These are phyloP conservation scores for Parelbella ahira DNA, from an alignment of 2,888 invertebrate species.

Conservation along the genomic window DNA sequence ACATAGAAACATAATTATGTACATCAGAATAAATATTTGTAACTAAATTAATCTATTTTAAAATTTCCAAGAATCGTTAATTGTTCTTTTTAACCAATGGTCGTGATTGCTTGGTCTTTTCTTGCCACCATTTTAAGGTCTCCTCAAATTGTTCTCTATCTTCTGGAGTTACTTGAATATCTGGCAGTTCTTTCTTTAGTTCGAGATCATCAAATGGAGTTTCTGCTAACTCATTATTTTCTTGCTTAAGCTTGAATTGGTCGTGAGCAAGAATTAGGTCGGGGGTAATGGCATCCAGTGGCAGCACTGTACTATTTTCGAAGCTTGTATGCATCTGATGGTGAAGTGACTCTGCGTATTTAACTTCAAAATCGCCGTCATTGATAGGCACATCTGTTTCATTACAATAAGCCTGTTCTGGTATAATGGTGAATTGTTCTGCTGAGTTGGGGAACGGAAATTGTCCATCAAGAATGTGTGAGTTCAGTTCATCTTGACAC, in stretches of 20 bases:
- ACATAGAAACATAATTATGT: constrained; percentile 33
- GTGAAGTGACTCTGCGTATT: constrained; percentile 68
- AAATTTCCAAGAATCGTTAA: constrained; percentile 25
- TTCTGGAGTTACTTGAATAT: constrained; percentile 72
- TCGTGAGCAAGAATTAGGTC: constrained; percentile 52
- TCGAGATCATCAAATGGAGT: constrained; percentile 69
- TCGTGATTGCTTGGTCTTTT: constrained; percentile 64
- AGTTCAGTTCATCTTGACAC: constrained; percentile 72
- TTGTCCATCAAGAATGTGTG: constrained; percentile 70
- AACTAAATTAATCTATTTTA: constrained; percentile 28
- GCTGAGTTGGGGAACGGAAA: constrained; percentile 73
- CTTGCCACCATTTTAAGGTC: constrained; percentile 77
- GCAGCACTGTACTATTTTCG: constrained; percentile 43
- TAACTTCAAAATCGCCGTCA: constrained; percentile 66
- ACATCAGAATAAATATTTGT: constrained; percentile 48
- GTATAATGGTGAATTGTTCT: constrained; percentile 77
- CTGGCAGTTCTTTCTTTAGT: constrained; percentile 69
- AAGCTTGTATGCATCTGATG: constrained; percentile 53
- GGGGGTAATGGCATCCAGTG: constrained; percentile 53
- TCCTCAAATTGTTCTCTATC: constrained; percentile 74
- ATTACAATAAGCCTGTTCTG: constrained; percentile 62
- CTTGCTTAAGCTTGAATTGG: constrained; percentile 59
- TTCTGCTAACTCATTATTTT: constrained; percentile 59
- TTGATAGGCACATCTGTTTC: constrained; percentile 63
- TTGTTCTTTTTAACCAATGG: constrained; percentile 41